Evolutionary conservation across 1,140 invertebrate genomes (phyloP).

Genomic region (Acyrthosiphon pisum): DNA sequence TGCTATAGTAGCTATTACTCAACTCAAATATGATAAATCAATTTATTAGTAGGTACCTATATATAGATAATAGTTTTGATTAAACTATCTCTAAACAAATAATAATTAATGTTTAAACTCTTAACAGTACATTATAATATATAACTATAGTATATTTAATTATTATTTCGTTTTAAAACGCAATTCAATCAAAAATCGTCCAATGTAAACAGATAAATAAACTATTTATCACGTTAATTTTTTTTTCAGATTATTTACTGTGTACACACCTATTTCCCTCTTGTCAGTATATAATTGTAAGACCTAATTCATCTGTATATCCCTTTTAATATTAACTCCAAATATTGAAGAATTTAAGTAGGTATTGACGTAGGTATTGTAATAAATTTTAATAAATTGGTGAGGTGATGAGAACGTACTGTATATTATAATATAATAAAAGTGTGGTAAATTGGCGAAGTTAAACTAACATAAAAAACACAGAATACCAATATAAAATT

Average conservation of each 20-base stretch:
- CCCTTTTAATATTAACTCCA: background rate
- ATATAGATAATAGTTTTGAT: background rate
- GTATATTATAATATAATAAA: background rate
- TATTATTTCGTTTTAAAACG: background rate
- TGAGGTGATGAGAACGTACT: background rate
- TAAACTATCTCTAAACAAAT: background rate
- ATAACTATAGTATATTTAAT: background rate
- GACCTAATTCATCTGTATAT: background rate
- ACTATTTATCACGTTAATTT: background rate
- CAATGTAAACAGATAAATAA: background rate
- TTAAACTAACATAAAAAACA: background rate
- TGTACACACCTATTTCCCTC: background rate
- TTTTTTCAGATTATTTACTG: background rate
- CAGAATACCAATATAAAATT: background rate
- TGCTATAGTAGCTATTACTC: background rate
- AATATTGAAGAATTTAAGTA: background rate
- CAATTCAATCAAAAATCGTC: background rate
- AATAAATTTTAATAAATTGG: background rate
- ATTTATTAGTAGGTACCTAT: background rate
- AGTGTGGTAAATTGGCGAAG: background rate
- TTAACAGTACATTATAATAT: background rate
- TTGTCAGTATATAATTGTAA: background rate
- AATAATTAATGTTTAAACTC: constrained; percentile 11
- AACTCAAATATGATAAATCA: background rate
- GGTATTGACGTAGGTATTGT: background rate